Base-by-base conservation (phyloP, 1,140 invertebrate species). In the Drosophila obscura region DNA sequence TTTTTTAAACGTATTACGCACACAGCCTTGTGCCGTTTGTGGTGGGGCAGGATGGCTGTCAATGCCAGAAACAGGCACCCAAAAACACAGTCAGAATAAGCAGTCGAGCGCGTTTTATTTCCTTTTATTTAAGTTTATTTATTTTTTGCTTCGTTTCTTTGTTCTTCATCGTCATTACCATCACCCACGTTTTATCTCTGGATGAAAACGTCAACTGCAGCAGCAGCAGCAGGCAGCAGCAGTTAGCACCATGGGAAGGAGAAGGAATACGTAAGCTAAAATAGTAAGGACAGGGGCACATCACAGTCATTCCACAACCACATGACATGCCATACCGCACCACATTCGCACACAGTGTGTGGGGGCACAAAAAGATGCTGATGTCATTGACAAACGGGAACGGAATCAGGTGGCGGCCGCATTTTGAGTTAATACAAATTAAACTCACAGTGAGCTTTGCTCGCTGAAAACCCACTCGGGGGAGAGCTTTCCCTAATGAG, bases 201-300 rank as follows among this genome's bases (percentile, higher is more conserved):
- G 56, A 41, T 41, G 63, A 60, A 76, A 76, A 76, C 56, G 63
- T 76, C 55, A 76, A 75, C 50, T 76, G 73, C 73, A 76, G 72
- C 55, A 66, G 41, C 45, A 44, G 22, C 31, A 19, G 16, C 35
- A 13, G 11, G 16, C 35, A 13, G 11, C 19, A 45, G 2, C 4
- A 51, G 19, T 19, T 31, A 11, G 50, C 19, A 67, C 28, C 22
- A 67, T 22, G 49, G 19, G 52, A 19, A 45, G 16, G 41, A 55
- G 53, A 24, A 44, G 66, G 44, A 57, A 39, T 48, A 26, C 24
- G 24, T 35, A 15, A 19, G 44, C 31, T 69, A 69, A 64, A 48
- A 58, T 71, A 66, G 67, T 39, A 39, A 39, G 35, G 35, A 39
- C 35, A 39, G 35, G 35, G 35, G 35, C 35, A 39, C 35, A 39